These are phyloP conservation scores for Pheosia tremula DNA, from an alignment of 2,888 invertebrate genomes.

Conservation along the genomic window DNA sequence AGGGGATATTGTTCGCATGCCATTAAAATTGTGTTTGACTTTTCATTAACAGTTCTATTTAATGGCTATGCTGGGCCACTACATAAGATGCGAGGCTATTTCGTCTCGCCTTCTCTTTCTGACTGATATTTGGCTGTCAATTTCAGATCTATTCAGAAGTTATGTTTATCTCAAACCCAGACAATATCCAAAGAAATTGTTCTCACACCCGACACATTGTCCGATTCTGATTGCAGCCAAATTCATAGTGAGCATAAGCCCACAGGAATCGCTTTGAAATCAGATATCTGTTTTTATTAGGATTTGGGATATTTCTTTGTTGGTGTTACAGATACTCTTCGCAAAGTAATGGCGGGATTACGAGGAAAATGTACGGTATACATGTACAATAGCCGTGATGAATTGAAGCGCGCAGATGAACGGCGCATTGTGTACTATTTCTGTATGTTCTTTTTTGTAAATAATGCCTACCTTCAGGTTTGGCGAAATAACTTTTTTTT, in stretches of 20 bases:
- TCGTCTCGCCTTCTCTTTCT: no score
- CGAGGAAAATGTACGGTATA: not conserved
- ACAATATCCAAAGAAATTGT: not conserved
- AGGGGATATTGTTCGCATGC: not conserved
- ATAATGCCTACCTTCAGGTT: not conserved
- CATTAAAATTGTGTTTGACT: not conserved
- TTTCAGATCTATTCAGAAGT: no score
- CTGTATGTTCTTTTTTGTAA: not conserved
- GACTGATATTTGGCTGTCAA: no score
- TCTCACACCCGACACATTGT: not conserved
- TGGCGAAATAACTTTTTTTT: not conserved
- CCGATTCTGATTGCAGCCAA: not conserved
- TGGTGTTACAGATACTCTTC: not conserved
- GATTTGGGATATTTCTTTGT: slow-evolving; percentile 1
- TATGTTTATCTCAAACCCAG: not conserved
- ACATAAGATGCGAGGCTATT: no score
- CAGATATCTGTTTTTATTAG: slow-evolving; percentile 3
- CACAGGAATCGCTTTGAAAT: slow-evolving; percentile 3
- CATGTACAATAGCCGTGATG: slow-evolving; percentile 2
- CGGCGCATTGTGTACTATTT: not conserved
- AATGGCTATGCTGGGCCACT: no score
- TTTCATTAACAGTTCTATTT: not conserved
- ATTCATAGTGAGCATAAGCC: not conserved
- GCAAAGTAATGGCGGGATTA: slow-evolving; percentile 5
- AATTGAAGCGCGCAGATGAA: slow-evolving; percentile 1